Percentiles rank a stretch among this genome's conserved stretches.
Conservation (phyloP, 35 echinoderm and acorn worm genomes). For the Holothuria glaberrima region DNA sequence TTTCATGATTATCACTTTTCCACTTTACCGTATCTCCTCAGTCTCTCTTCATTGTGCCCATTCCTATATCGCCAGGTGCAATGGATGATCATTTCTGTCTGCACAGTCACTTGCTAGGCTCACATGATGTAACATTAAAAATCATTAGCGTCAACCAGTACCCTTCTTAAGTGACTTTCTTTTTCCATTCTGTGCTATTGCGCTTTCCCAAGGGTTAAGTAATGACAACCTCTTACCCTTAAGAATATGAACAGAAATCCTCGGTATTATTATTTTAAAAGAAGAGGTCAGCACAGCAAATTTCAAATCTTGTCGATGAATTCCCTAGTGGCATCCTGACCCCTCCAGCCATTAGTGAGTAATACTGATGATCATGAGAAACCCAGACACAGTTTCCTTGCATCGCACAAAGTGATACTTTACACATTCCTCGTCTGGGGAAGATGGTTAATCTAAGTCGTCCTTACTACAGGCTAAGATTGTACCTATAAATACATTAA, state of each 20-base stretch:
- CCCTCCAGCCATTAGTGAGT: slow-evolving; percentile 40
- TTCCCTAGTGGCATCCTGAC: slow-evolving; percentile 9
- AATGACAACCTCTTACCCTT: not conserved
- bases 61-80: no score
- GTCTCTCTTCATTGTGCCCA: no score
- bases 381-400: not conserved
- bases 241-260: slow-evolving; percentile 7
- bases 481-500: no score
- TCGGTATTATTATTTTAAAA: slow-evolving; percentile 3
- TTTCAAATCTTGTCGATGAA: not conserved
- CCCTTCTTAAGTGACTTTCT: not conserved
- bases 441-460: no score
- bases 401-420: no score
- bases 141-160: not conserved
- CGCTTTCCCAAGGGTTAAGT: slow-evolving; percentile 20
- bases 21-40: no score
- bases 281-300: slow-evolving; percentile 7
- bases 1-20: no score
- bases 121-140: not conserved
- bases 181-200: not conserved
- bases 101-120: no score
- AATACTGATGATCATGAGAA: slow-evolving; percentile 29
- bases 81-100: no score
- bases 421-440: no score
- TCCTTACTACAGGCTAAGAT: no score